Evolutionary conservation across 1,140 invertebrate genomes (phyloP), one percentile per base, ranked within the genome.

Genomic region (Procambarus virginalis): DNA sequence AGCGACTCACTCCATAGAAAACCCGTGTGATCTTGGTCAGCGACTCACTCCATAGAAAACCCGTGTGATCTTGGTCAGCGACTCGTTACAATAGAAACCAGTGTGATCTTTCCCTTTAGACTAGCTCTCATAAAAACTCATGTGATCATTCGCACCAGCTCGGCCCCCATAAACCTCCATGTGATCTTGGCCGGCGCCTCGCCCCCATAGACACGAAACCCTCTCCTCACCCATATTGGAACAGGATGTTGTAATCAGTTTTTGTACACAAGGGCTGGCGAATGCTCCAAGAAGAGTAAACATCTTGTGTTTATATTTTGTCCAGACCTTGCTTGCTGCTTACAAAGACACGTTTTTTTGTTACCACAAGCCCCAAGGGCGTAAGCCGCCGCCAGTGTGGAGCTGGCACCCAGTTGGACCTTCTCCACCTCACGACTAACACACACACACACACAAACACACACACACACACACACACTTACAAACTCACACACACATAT

Each of bases 171-270:
- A 34, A 34, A 34, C 34, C 34, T 34, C 51, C 48, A 6, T 79
- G 51, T 81, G 79, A 81, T 81, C 51, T 58, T 58, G 20, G 79
- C 79, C 79, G 79, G 9, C 51, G 51, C 8, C 4, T 55, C 2
- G 79, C 51, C 34, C 46, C 80, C 80, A 55, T 64, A 64, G 68
- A 64, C 60, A 51, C 45, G 80, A 82, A 55, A 5, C 80, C 48
- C 68, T 82, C 80, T 68, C 68, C 58, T 46, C 80, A 64, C 8
- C 80, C 58, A 68, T 51, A 22, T 68, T 58, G 46, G 20, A 12
- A 48, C 87, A 89, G 87, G 87, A 89, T 89, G 87, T 83, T 89
- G 87, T 89, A 89, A 89, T 89, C 87, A 89, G 68, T 89, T 89
- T 89, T 89, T 89, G 87, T 89, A 89, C 84, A 89, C 87, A 89